phyloP scores from a whole-genome alignment of 2,797 vertebrate species.

The Myotis planiceps region DNA sequence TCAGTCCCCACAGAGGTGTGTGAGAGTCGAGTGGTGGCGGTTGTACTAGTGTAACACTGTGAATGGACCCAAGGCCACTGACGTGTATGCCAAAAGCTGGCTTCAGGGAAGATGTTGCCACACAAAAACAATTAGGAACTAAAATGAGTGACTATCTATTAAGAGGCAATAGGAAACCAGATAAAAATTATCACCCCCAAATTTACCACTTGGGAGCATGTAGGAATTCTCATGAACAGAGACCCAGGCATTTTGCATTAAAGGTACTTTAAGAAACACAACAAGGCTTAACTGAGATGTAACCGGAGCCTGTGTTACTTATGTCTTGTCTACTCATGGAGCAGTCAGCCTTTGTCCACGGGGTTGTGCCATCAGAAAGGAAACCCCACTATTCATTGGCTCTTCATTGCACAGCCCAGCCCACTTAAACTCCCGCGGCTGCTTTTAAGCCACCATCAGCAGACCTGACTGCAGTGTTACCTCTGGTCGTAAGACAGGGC shows the following conservation, averaged over 20 bases:
- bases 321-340: neutral
- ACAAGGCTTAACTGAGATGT: neutral
- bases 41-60: no score
- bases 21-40: neutral
- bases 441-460: fast-evolving
- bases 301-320: neutral
- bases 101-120: neutral
- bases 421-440: fast-evolving
- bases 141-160: neutral
- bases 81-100: no score
- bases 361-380: neutral
- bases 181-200: neutral
- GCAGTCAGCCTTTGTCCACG: neutral
- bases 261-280: neutral
- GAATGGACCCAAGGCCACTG: neutral
- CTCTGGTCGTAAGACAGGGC: constrained; percentile 98
- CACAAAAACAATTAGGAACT: neutral
- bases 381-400: neutral
- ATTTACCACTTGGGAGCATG: neutral
- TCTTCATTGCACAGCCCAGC: neutral
- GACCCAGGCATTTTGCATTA: neutral
- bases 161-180: neutral
- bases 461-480: constrained; percentile 81
- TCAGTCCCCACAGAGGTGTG: neutral
- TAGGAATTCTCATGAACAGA: neutral